These are phyloP conservation scores for Chouioia cunea DNA, from an alignment of 2,888 invertebrate genomes.

Conservation along the genomic window DNA sequence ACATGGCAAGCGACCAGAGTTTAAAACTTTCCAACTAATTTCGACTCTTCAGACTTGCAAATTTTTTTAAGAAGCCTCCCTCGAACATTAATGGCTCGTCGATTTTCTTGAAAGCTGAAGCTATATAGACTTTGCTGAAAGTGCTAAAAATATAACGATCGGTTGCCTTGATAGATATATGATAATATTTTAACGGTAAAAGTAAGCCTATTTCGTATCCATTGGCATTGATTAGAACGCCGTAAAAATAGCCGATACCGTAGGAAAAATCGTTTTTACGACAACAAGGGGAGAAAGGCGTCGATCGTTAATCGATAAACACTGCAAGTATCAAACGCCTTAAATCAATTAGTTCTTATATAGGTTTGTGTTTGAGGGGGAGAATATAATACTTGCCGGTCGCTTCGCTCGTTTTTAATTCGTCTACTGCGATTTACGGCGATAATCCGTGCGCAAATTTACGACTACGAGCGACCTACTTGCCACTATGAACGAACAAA, in stretches of 20 bases:
- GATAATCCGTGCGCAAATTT: constrained; percentile 37
- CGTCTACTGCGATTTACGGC: constrained; percentile 29
- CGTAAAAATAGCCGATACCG: no score
- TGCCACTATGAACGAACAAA: background rate
- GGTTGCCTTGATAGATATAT: no score
- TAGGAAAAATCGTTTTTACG: constrained; percentile 22
- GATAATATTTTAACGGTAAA: no score
- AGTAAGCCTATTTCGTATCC: no score
- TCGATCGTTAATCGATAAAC: constrained; percentile 28
- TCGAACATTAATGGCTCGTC: constrained; percentile 17
- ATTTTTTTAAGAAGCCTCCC: constrained; percentile 27
- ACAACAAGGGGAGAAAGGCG: background rate
- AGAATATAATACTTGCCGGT: background rate
- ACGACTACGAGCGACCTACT: constrained; percentile 21
- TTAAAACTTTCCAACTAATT: constrained; percentile 1
- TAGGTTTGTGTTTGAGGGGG: background rate
- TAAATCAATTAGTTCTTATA: constrained; percentile 37
- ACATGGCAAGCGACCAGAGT: background rate
- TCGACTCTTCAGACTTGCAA: constrained; percentile 15
- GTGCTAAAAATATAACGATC: constrained; percentile 8
- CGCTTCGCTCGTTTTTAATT: constrained; percentile 28
- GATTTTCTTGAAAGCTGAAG: background rate
- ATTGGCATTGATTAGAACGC: no score
- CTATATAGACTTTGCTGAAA: background rate
- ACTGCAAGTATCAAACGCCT: constrained; percentile 10